Base-by-base conservation (phyloP, 1,140 invertebrate genomes). In the Thrips palmi region DNA sequence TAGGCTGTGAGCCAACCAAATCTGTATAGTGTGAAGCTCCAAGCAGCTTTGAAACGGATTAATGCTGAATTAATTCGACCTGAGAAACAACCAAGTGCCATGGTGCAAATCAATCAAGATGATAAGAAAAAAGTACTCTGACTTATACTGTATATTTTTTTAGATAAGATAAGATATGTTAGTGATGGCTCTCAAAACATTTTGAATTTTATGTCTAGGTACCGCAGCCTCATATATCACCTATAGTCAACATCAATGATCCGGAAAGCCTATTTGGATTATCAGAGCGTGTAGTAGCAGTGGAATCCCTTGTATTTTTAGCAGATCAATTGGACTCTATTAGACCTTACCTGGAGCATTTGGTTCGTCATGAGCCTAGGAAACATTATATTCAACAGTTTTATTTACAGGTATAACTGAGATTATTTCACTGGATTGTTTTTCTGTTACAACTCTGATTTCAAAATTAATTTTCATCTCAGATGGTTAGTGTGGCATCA, bases 281-380 rank as follows among this genome's bases (percentile, higher is more conserved):
- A 8, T 62, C 74, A 1, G 85, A 91, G 53, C 66, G 91, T 45
- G 74, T 92, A 20, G 79, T 93, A 4, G 91, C 81, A 0, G 77
- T 89, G 0, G 91, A 97, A 61, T 94, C 88, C 47, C 64, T 88
- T 2, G 71, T 88, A 48, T 94, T 91, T 62, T 64, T 94, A 46
- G 72, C 81, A 1, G 73, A 77, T 47, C 91, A 94, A 57, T 80
- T 87, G 45, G 74, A 86, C 52, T 67, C 73, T 33, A 59, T 97
- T 0, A 77, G 79, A 42, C 69, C 73, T 6, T 86, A 91, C 54
- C 64, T 96, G 46, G 79, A 80, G 52, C 67, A 74, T 37, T 59
- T 87, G 28, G 65, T 81, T 10, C 65, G 63, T 1, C 51, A 47
- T 2, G 52, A 50, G 12, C 60, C 67, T 36, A 75, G 74, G 47